These are phyloP conservation scores for Tinea semifulvella DNA, from an alignment of 2,888 invertebrate genomes.

Conservation along the genomic window DNA sequence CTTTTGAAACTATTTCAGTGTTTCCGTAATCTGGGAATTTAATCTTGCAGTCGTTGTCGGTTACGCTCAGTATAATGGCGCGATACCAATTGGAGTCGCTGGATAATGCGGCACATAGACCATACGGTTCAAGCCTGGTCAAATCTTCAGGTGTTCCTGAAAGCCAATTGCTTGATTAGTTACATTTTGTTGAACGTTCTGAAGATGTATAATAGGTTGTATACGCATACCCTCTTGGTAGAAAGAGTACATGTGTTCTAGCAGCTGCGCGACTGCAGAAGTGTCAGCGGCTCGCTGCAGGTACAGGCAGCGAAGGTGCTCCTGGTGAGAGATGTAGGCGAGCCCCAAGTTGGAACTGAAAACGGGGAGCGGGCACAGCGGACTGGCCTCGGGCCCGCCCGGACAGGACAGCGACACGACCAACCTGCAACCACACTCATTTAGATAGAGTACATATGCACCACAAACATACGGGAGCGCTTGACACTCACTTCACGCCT, in stretches of 20 bases:
- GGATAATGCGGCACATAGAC: slow-evolving; percentile 70
- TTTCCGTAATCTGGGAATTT: slow-evolving; percentile 79
- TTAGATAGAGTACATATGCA: background rate
- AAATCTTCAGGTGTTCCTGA: slow-evolving; percentile 38
- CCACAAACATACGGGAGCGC: background rate
- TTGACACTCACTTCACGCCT: background rate
- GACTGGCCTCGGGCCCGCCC: slow-evolving; percentile 55
- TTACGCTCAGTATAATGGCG: slow-evolving; percentile 56
- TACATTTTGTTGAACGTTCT: no score
- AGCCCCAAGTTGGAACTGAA: slow-evolving; percentile 67
- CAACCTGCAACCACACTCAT: slow-evolving; percentile 53
- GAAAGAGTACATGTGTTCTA: slow-evolving; percentile 67
- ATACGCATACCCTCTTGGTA: slow-evolving; percentile 48
- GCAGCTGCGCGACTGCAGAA: slow-evolving; percentile 54
- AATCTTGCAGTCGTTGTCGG: slow-evolving; percentile 56
- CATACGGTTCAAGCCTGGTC: slow-evolving; percentile 51
- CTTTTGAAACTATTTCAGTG: slow-evolving; percentile 59
- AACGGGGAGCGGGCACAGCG: slow-evolving; percentile 71
- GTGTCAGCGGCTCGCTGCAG: slow-evolving; percentile 65
- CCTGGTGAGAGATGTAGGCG: slow-evolving; percentile 64
- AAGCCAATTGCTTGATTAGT: background rate
- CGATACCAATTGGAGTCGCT: slow-evolving; percentile 78
- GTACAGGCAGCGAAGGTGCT: slow-evolving; percentile 68
- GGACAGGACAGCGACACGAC: slow-evolving; percentile 71
- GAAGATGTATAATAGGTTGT: background rate